Conservation (phyloP, 2,113 vertebrate species). For the Coturnix japonica region DNA sequence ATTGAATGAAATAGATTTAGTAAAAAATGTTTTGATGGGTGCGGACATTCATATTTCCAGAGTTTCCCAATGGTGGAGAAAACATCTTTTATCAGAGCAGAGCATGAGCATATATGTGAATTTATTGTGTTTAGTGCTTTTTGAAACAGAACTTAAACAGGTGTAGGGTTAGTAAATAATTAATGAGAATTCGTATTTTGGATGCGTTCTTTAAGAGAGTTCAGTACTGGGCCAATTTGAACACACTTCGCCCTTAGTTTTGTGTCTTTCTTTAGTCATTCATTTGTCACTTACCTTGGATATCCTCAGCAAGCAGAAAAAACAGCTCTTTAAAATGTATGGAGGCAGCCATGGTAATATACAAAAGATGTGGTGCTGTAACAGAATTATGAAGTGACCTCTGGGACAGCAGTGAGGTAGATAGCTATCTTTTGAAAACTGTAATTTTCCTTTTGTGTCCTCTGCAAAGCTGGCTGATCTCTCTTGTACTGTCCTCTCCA, state of each 20-base stretch:
- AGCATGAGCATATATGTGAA: not conserved
- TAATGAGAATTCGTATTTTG: not conserved
- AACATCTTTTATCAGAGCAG: not conserved
- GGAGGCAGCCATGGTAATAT: not conserved
- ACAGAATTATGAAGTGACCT: not conserved
- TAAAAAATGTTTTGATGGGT: not conserved
- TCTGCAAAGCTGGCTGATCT: not conserved
- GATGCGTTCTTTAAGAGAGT: not conserved
- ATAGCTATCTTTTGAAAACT: not conserved
- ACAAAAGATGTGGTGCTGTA: not conserved
- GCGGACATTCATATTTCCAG: not conserved
- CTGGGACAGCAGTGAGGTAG: not conserved
- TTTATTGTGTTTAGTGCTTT: not conserved
- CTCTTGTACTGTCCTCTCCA: fast-evolving
- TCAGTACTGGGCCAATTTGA: not conserved
- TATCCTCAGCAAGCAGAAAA: not conserved
- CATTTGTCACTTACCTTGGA: not conserved
- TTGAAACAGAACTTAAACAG: not conserved
- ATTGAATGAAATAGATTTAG: not conserved
- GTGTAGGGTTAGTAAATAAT: not conserved
- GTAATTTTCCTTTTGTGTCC: not conserved
- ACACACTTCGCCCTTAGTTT: not conserved
- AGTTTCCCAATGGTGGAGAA: not conserved
- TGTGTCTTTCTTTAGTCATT: not conserved
- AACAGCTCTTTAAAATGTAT: not conserved